Conservation (phyloP, 2,113 vertebrate genomes). For the Bubo blakistoni region DNA sequence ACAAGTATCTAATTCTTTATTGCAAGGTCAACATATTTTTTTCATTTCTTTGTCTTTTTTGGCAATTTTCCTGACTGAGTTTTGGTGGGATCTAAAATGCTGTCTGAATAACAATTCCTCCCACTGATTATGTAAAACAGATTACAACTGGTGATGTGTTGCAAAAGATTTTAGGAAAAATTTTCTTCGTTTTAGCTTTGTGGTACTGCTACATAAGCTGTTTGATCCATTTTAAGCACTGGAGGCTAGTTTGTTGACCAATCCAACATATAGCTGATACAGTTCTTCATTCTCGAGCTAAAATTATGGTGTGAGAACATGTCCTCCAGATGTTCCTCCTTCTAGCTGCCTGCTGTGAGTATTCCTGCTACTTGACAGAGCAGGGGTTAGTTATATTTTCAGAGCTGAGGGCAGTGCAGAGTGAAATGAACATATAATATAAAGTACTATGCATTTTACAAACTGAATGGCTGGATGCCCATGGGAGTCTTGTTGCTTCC, state of each 20-base stretch:
- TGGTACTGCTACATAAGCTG: not conserved
- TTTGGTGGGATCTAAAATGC: not conserved
- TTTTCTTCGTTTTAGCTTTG: not conserved
- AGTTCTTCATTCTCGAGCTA: not conserved
- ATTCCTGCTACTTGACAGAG: not conserved
- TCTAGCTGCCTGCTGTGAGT: not conserved
- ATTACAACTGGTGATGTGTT: not conserved
- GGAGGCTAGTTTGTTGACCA: not conserved
- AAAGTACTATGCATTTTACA: not conserved
- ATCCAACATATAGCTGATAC: not conserved
- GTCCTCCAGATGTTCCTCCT: not conserved
- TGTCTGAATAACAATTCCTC: not conserved
- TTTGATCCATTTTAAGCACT: not conserved
- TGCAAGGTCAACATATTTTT: not conserved
- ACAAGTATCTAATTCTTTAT: not conserved
- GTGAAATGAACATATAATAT: not conserved
- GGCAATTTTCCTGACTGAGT: not conserved
- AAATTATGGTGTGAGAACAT: not conserved
- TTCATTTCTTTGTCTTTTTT: not conserved
- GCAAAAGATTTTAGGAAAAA: not conserved
- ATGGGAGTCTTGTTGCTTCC: not conserved
- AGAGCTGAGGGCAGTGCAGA: not conserved
- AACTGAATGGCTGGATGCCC: not conserved
- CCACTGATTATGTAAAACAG: not conserved
- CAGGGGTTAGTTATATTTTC: not conserved